phyloP scores from a whole-genome alignment of 1,140 invertebrate genomes.

The Lordiphosa collinella region DNA sequence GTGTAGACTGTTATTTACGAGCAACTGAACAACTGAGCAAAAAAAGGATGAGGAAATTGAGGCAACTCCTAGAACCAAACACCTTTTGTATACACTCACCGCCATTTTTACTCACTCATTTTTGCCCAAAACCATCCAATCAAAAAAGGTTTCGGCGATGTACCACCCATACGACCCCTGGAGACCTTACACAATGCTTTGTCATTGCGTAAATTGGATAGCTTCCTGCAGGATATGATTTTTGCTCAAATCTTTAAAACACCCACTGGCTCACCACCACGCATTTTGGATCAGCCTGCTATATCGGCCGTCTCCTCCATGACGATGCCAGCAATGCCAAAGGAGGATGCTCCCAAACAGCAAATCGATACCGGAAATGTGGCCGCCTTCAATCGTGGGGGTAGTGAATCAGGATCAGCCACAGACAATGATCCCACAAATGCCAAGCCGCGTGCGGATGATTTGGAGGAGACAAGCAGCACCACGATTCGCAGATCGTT shows the following conservation, averaged over 20 bases:
- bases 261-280: constrained; percentile 86
- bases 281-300: constrained; percentile 79
- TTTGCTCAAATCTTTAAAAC: constrained; percentile 85
- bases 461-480: background rate
- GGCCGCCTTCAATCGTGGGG: constrained; percentile 1
- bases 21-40: no score
- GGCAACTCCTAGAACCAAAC: no score
- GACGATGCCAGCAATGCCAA: background rate
- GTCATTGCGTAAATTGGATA: constrained; percentile 93
- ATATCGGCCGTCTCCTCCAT: constrained; percentile 7
- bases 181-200: constrained; percentile 98
- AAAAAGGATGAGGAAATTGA: no score
- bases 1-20: no score
- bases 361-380: background rate
- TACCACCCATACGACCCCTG: constrained; percentile 94
- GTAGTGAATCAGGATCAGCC: constrained; percentile 15
- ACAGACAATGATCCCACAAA: background rate
- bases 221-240: constrained; percentile 92
- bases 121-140: background rate
- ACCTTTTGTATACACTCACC: no score
- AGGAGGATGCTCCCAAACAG: background rate
- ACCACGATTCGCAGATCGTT: background rate
- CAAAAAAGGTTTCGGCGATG: constrained; percentile 87
- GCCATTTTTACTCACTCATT: background rate
- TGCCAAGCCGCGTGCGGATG: background rate